Base-by-base conservation (phyloP, 2,888 invertebrate species). In the Rhingia rostrata region DNA sequence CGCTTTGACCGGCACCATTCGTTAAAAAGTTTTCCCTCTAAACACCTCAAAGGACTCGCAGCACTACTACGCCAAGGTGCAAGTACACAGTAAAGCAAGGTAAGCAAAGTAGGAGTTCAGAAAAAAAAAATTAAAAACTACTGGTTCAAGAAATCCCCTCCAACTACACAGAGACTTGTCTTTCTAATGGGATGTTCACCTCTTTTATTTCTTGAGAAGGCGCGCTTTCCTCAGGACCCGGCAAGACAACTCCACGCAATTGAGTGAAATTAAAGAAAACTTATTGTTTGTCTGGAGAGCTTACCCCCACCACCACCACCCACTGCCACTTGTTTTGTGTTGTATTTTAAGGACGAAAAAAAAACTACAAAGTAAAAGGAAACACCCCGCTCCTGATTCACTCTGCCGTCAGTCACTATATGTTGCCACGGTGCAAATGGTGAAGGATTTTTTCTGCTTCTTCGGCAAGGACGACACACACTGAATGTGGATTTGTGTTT, bases 231-330 rank as follows among this genome's bases (percentile, higher is more conserved):
- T 12, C 39, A 51, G 39, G 39, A 4, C 32, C 41, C 22, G 22
- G 22, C 22, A 22, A 22, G 32, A 51, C 69, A 58, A 58, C 47
- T 70, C 47, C 32, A 70, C 58, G 58, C 58, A 58, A 49, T 70
- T 70, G 69, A 12, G 39, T 47, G 39, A 58, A 70, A 70, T 58
- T 58, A 70, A 60, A 30, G n/a, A 56, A 56, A 70, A 56, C 49
- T 14, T 39, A 12, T 58, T 58, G 49, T 70, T 37, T 35, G 30
- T 32, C 14, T 63, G 30, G 12, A 22, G 9, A 54, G 41, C 32
- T 47, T 22, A 22, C 22, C 22, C 1, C 22, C 35, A 39, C 22
- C 22, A 22, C 22, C 35, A 39, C 9, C 22, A 43, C 6, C 33
- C 9, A 9, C 22, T 7, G 6, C 35, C 22, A 22, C 7, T 22